These are phyloP conservation scores for Azemiops feae DNA, from an alignment of 2,113 vertebrate species.

Conservation along the genomic window DNA sequence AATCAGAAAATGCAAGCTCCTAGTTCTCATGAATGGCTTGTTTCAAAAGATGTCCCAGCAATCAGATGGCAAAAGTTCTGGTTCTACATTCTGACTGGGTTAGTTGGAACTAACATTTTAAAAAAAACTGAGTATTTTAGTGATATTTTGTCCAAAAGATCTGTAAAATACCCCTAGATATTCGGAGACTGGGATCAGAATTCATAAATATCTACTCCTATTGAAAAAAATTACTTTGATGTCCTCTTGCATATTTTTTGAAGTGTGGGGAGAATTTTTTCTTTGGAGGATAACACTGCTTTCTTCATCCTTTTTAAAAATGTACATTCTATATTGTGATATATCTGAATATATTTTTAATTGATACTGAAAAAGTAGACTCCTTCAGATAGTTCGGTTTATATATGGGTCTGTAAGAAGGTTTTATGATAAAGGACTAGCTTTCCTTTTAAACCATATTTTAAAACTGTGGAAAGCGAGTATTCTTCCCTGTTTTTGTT, in stretches of 20 bases:
- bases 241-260: background rate
- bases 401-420: slow-evolving; percentile 2
- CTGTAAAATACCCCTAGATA: background rate
- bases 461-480: slow-evolving; percentile 40
- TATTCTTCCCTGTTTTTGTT: slow-evolving; percentile 65
- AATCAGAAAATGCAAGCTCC: background rate
- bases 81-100: background rate
- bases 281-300: background rate
- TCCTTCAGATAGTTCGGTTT: slow-evolving; percentile 44
- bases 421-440: slow-evolving; percentile 46
- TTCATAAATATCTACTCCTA: background rate
- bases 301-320: background rate
- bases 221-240: background rate
- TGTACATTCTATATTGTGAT: background rate
- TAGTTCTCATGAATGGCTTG: background rate
- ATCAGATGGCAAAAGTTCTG: background rate
- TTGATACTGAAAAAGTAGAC: slow-evolving; percentile 51
- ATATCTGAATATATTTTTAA: slow-evolving; percentile 34
- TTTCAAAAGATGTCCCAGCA: background rate
- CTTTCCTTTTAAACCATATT: slow-evolving; percentile 65
- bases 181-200: background rate
- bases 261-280: rapidly evolving
- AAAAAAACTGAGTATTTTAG: background rate
- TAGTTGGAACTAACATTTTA: background rate
- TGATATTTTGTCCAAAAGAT: background rate